Percentiles rank a stretch among this genome's conserved stretches.
phyloP scores from a whole-genome alignment of 1,140 invertebrate species.

The Oryzaephilus surinamensis region DNA sequence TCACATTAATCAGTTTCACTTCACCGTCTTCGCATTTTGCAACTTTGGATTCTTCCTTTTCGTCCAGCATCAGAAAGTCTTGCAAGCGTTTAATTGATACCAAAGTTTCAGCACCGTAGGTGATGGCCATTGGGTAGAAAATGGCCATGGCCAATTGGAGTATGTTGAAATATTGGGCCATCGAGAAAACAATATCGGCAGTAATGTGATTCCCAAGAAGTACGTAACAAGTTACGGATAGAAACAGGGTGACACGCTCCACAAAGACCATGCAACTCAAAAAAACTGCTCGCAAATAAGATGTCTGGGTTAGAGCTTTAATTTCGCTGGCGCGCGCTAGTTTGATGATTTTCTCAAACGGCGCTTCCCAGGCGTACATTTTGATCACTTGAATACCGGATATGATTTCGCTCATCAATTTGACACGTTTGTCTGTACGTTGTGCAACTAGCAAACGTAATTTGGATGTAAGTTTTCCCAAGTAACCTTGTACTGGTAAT shows the following conservation, averaged over 20 bases:
- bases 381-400: constrained; percentile 64
- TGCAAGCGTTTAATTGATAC: constrained; percentile 58
- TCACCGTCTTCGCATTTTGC: constrained; percentile 23
- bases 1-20: constrained; percentile 40
- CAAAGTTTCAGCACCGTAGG: constrained; percentile 50
- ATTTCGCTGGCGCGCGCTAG: constrained; percentile 51
- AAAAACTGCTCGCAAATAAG: constrained; percentile 61
- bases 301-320: constrained; percentile 51
- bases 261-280: constrained; percentile 58
- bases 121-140: constrained; percentile 61
- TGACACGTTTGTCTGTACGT: constrained; percentile 59
- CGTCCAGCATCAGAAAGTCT: constrained; percentile 50
- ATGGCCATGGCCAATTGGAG: constrained; percentile 52
- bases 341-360: constrained; percentile 49
- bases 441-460: constrained; percentile 46
- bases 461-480: constrained; percentile 42
- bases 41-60: constrained; percentile 35
- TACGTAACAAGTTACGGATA: constrained; percentile 59
- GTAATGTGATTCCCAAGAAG: constrained; percentile 54
- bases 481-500: constrained; percentile 54
- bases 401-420: constrained; percentile 73
- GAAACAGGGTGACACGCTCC: constrained; percentile 60
- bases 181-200: constrained; percentile 58
- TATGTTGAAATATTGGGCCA: constrained; percentile 60
- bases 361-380: constrained; percentile 71